Percentiles rank a stretch among this genome's conserved stretches.
These are phyloP conservation scores for Mobula birostris DNA, from an alignment of 2,113 vertebrate genomes.

Conservation along the genomic window DNA sequence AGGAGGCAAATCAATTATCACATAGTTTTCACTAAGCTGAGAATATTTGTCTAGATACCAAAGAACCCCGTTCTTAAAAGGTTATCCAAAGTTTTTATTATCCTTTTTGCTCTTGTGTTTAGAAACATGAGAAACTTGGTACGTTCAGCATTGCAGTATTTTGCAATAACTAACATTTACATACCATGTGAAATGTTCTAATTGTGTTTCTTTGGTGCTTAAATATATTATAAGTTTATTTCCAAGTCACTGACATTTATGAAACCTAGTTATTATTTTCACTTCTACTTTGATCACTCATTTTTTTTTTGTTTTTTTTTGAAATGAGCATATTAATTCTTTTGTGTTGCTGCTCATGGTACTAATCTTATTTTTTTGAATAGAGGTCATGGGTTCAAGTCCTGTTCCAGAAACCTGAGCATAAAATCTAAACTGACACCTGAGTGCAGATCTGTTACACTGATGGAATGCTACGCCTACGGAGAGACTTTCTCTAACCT, in stretches of 20 bases:
- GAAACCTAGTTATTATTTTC: background rate
- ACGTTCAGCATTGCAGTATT: background rate
- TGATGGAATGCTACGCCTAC: background rate
- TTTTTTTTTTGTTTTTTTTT: background rate
- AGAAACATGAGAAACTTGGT: background rate
- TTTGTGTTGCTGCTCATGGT: background rate
- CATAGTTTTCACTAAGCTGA: background rate
- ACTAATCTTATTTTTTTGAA: background rate
- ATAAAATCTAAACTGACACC: background rate
- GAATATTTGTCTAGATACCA: background rate
- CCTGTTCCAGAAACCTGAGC: background rate
- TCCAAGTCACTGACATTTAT: background rate
- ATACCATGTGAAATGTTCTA: background rate
- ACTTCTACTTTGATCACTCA: background rate
- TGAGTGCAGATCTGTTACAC: background rate
- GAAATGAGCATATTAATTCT: background rate
- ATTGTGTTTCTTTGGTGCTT: background rate
- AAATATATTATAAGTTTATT: background rate
- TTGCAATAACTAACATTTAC: background rate
- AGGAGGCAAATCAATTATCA: background rate
- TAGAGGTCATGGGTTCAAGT: background rate
- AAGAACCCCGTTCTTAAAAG: background rate
- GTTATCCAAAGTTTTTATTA: background rate
- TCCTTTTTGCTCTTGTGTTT: too few species aligned
- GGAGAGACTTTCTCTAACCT: background rate